Conservation (phyloP, 2,888 invertebrate genomes). For the Physocephala rufipes region DNA sequence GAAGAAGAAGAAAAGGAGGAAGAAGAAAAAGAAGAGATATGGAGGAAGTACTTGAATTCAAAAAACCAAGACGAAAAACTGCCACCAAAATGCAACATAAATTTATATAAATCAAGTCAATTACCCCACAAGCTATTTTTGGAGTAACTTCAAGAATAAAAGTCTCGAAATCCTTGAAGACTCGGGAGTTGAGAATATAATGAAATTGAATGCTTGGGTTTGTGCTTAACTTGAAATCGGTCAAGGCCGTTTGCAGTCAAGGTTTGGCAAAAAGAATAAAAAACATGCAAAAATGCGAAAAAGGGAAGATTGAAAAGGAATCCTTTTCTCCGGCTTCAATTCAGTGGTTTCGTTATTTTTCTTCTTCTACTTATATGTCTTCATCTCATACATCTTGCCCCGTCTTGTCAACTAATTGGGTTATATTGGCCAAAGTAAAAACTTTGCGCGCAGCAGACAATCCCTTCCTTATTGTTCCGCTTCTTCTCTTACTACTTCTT, state of each 20-base stretch:
- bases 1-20: not conserved
- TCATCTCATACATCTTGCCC: too few relatives aligned
- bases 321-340: not conserved
- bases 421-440: too few relatives aligned
- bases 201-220: not conserved
- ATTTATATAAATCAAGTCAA: not conserved
- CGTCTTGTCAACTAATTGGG: too few relatives aligned
- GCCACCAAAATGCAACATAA: not conserved
- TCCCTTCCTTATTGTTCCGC: too few relatives aligned
- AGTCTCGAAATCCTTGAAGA: too few relatives aligned
- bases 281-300: too few relatives aligned
- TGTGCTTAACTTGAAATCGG: constrained; percentile 13
- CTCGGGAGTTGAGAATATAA: not conserved
- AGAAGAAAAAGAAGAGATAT: not conserved
- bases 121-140: not conserved
- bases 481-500: not conserved
- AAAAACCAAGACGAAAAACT: not conserved
- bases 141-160: constrained; percentile 3
- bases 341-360: not conserved
- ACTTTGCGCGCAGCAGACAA: too few relatives aligned
- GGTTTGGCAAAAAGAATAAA: too few relatives aligned
- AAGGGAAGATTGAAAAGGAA: too few relatives aligned
- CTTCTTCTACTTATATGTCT: not conserved
- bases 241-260: constrained; percentile 11
- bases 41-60: not conserved